Conservation (phyloP, 2,888 invertebrate species). For the Ichneumoninae sp. region DNA sequence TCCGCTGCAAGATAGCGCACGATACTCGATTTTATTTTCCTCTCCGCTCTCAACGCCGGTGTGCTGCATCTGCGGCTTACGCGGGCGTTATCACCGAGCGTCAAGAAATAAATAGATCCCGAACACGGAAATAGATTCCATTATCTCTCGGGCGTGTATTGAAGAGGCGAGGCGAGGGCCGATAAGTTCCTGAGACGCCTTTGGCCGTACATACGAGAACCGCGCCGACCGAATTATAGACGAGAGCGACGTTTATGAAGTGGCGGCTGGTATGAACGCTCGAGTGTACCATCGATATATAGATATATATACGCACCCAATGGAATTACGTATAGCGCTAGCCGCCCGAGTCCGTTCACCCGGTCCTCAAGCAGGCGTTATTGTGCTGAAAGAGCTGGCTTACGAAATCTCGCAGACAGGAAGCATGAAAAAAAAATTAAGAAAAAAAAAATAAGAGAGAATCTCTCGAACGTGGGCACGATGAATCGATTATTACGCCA, state of each 20-base stretch:
- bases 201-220: slow-evolving; percentile 43
- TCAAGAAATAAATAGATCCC: slow-evolving; percentile 73
- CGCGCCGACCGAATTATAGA: slow-evolving; percentile 50
- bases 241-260: slow-evolving; percentile 47
- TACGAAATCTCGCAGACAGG: slow-evolving; percentile 38
- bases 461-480: slow-evolving; percentile 49
- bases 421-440: not conserved
- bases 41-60: slow-evolving; percentile 5
- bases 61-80: slow-evolving; percentile 18
- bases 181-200: slow-evolving; percentile 68
- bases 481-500: slow-evolving; percentile 62
- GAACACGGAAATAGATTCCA: slow-evolving; percentile 70
- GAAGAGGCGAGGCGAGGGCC: slow-evolving; percentile 57
- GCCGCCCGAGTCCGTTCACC: slow-evolving; percentile 38
- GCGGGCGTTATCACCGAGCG: slow-evolving; percentile 70
- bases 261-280: slow-evolving; percentile 41
- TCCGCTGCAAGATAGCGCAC: not conserved
- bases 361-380: slow-evolving; percentile 2
- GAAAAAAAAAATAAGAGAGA: slow-evolving; percentile 19
- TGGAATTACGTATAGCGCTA: slow-evolving; percentile 19
- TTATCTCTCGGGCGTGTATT: slow-evolving; percentile 59
- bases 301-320: not conserved
- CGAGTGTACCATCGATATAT: slow-evolving; percentile 28
- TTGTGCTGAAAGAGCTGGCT: slow-evolving; percentile 20
- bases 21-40: not conserved